Percentiles rank a stretch among this genome's conserved stretches.
Evolutionary conservation across 2,888 invertebrate species (phyloP).

Genomic region (Geophilus truncorum): DNA sequence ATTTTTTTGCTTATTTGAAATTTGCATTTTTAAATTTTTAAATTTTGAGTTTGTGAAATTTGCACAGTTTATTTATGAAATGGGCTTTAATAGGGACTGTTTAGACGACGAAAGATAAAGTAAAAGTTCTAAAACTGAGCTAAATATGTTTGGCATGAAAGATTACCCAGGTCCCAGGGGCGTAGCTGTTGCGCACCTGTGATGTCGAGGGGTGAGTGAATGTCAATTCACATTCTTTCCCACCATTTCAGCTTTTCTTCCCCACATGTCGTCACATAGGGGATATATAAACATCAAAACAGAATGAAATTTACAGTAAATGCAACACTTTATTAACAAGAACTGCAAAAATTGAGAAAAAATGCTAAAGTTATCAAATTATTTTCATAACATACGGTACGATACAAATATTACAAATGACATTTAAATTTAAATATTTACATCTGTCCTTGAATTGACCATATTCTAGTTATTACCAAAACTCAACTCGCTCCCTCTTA

Average conservation of each 20-base stretch:
- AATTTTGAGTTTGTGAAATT: too few species aligned
- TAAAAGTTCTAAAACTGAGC: not conserved
- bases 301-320: too few species aligned
- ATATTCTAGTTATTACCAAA: not conserved
- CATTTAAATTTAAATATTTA: not conserved
- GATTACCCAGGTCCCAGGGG: not conserved
- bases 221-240: not conserved
- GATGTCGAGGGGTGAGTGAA: not conserved
- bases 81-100: too few species aligned
- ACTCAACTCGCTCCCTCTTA: not conserved
- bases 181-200: not conserved
- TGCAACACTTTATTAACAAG: too few species aligned
- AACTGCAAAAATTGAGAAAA: too few species aligned
- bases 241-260: not conserved
- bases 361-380: too few species aligned
- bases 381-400: too few species aligned
- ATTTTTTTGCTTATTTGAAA: too few species aligned
- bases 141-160: slow-evolving; percentile 1
- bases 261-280: not conserved
- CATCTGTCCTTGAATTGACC: not conserved
- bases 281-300: not conserved
- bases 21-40: too few species aligned
- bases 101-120: not conserved
- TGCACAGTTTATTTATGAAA: too few species aligned
- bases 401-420: too few species aligned